Base-by-base conservation (phyloP, 2,888 invertebrate species). In the Malachius bipustulatus region DNA sequence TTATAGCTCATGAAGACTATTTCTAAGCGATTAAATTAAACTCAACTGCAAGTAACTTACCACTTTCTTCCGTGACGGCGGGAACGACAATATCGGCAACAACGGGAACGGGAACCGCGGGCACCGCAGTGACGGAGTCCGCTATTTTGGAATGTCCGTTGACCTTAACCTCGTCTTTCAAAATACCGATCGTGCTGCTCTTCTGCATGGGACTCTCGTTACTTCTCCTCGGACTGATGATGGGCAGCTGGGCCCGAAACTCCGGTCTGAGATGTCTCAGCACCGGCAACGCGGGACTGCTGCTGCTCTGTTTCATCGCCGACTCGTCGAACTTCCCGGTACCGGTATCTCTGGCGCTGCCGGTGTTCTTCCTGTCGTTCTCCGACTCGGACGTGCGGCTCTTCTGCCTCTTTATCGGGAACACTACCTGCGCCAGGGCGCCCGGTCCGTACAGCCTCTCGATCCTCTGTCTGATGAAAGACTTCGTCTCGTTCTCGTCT, bases 401-500 rank as follows among this genome's bases (percentile, higher is more conserved):
- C 48, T 69, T 70, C 42, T 67, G 66, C 4, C 72, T 60, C 50
- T 72, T 73, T 47, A 75, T 73, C 45, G 77, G 76, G 57, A 85
- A 82, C 57, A 87, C 87, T 1, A 83, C 84, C 57, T 85, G 85
- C 2, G 85, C 87, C 16, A 88, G 58, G 2, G 88, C 87, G 3
- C 85, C 84, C 3, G 87, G 85, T 0, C 90, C 90, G 55, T 89
- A 90, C 2, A 90, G 64, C 34, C 89, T 69, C 52, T 90, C 90
- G 1, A 90, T 88, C 29, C 88, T 72, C 54, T 89, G 88, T 54
- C 89, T 83, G 28, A 90, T 87, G 52, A 89, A 85, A 31, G 88
- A 80, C 54, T 75, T 77, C 53, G 73, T 69, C 11, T 74, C 69
- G 47, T 67, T 48, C 16, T 52, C 51, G 34, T 53, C 56, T n/a